These are phyloP conservation scores for Pristionchus entomophagus DNA, from an alignment of 2,888 invertebrate genomes.

Conservation along the genomic window DNA sequence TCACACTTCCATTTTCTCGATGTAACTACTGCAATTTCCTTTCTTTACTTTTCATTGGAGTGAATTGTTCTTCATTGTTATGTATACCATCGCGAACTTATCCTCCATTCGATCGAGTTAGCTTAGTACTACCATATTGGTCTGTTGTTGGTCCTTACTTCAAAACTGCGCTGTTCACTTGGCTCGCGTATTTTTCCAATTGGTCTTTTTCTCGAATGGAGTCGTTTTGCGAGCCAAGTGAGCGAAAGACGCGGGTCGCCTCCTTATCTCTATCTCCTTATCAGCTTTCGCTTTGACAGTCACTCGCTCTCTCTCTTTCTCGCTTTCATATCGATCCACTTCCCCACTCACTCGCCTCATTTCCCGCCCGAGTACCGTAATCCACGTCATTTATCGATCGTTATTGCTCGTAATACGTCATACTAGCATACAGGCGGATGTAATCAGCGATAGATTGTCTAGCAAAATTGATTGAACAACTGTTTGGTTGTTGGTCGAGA, in stretches of 20 bases:
- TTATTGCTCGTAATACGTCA: neutral
- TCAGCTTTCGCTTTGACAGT: constrained; percentile 32
- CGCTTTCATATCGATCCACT: neutral
- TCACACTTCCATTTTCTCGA: neutral
- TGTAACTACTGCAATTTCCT: too few relatives aligned
- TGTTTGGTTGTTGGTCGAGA: constrained; percentile 14
- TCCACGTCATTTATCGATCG: neutral
- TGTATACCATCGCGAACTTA: too few relatives aligned
- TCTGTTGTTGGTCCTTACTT: too few relatives aligned
- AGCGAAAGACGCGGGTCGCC: constrained; percentile 31
- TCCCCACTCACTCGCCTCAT: constrained; percentile 8
- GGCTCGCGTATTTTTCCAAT: neutral
- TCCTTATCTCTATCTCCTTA: constrained; percentile 26
- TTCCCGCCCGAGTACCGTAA: constrained; percentile 1
- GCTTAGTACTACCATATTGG: too few relatives aligned
- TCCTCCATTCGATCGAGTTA: too few relatives aligned
- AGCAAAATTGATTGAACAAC: constrained; percentile 2
- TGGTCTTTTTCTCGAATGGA: neutral
- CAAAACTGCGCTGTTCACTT: too few relatives aligned
- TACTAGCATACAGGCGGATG: neutral
- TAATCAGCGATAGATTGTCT: neutral
- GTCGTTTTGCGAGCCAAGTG: constrained; percentile 2
- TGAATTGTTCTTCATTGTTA: too few relatives aligned
- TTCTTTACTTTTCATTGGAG: too few relatives aligned
- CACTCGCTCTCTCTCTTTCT: neutral